These are phyloP conservation scores for Adelges cooleyi DNA, from an alignment of 1,140 invertebrate species.

Conservation along the genomic window DNA sequence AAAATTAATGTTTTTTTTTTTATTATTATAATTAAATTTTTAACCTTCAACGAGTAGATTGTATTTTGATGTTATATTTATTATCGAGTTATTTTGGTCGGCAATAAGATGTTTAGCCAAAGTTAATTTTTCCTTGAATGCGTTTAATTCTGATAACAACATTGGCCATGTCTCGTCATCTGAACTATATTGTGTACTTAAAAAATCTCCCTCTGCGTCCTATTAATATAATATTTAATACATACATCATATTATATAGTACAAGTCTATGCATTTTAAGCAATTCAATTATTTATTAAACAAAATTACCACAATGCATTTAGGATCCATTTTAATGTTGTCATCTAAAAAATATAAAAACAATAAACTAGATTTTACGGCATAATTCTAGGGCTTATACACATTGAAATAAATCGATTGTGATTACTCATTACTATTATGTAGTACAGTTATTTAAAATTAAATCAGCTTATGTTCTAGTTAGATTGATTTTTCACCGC, in stretches of 20 bases:
- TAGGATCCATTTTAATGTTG: background rate
- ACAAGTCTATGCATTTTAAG: background rate
- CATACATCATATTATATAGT: background rate
- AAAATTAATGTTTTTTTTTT: too few relatives aligned
- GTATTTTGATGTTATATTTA: conserved; percentile 3
- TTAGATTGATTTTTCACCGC: too few relatives aligned
- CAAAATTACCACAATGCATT: conserved; percentile 5
- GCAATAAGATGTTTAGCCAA: conserved; percentile 17
- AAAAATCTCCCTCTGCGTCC: background rate
- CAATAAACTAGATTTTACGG: too few relatives aligned
- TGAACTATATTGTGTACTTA: background rate
- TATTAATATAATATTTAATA: background rate
- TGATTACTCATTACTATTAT: too few relatives aligned
- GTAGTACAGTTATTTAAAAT: too few relatives aligned
- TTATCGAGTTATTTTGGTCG: conserved; percentile 9
- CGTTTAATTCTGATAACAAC: conserved; percentile 17
- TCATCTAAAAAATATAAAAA: conserved; percentile 1
- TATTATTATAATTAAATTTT: background rate
- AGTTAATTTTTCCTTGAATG: conserved; percentile 21
- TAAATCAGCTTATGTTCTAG: too few relatives aligned
- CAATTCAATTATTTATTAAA: background rate
- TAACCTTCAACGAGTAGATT: conserved; percentile 7
- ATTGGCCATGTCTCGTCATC: conserved; percentile 16
- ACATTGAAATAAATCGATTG: too few relatives aligned
- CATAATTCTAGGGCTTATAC: too few relatives aligned